These are phyloP conservation scores for Athripsodes cinereus DNA, from an alignment of 2,888 invertebrate species.

Conservation along the genomic window DNA sequence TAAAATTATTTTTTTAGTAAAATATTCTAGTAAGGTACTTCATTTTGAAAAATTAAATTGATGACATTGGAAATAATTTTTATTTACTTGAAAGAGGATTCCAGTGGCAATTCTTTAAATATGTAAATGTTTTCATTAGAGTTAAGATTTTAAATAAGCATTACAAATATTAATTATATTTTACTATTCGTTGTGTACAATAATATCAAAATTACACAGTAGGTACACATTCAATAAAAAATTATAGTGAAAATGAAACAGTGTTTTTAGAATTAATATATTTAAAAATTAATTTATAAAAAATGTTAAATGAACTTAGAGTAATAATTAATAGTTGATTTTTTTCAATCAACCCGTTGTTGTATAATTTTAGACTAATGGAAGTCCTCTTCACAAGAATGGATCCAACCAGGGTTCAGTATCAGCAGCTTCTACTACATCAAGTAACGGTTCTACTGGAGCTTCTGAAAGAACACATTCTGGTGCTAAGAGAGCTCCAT, in stretches of 20 bases:
- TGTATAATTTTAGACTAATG: constrained; percentile 18
- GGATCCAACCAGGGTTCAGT: constrained; percentile 45
- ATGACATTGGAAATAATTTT: background rate
- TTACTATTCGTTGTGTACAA: too few species aligned
- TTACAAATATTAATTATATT: too few species aligned
- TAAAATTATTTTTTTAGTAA: background rate
- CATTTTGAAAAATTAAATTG: background rate
- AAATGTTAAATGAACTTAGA: too few species aligned
- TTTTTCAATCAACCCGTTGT: background rate
- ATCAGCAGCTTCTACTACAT: constrained; percentile 44
- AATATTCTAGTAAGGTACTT: background rate
- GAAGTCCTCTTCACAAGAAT: constrained; percentile 28
- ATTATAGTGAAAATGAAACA: too few species aligned
- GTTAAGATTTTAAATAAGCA: too few species aligned
- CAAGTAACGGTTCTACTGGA: constrained; percentile 40
- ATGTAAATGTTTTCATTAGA: too few species aligned
- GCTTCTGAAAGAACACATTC: constrained; percentile 38
- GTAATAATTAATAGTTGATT: background rate
- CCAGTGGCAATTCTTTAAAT: background rate
- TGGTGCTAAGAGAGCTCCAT: constrained; percentile 47
- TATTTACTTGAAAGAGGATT: background rate
- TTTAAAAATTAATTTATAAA: too few species aligned
- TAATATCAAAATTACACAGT: too few species aligned
- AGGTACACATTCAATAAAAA: too few species aligned
- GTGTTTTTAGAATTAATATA: too few species aligned